Evolutionary conservation across 2,888 invertebrate species (phyloP).

Genomic region (Plutella xylostella): DNA sequence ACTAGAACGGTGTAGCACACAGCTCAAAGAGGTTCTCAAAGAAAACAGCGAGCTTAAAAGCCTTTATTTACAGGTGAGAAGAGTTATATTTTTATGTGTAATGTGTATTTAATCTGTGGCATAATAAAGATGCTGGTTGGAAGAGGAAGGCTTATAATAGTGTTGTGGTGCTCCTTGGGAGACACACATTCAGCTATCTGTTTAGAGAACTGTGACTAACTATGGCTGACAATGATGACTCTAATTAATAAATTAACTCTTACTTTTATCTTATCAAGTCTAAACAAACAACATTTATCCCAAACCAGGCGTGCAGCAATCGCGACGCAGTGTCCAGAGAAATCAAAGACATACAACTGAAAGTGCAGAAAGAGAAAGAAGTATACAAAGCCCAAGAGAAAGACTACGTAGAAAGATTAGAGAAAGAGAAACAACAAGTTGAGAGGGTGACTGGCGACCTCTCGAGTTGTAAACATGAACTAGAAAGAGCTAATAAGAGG

Average conservation of each 20-base stretch:
- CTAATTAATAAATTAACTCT: too few relatives aligned
- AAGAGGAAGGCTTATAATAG: too few relatives aligned
- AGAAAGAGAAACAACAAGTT: slow-evolving; percentile 63
- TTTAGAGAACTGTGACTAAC: too few relatives aligned
- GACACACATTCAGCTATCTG: too few relatives aligned
- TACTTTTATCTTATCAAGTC: too few relatives aligned
- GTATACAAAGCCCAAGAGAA: slow-evolving; percentile 45
- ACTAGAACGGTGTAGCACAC: slow-evolving; percentile 58
- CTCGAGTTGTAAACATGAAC: slow-evolving; percentile 56
- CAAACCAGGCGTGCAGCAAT: slow-evolving; percentile 70
- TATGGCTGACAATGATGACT: too few relatives aligned
- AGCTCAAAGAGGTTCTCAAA: slow-evolving; percentile 60
- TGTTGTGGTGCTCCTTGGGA: too few relatives aligned
- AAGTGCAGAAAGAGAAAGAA: slow-evolving; percentile 47
- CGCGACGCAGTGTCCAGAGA: slow-evolving; percentile 71
- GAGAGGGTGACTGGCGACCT: slow-evolving; percentile 60
- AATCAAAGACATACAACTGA: slow-evolving; percentile 61
- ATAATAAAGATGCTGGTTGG: too few relatives aligned
- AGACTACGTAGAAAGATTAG: slow-evolving; percentile 57
- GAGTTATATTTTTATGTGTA: too few relatives aligned
- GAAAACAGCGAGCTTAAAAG: slow-evolving; percentile 61
- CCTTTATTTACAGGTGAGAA: slow-evolving; percentile 52
- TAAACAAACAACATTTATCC: too few relatives aligned
- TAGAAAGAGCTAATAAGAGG: slow-evolving; percentile 65
- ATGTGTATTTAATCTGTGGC: too few relatives aligned